Evolutionary conservation across 2,113 vertebrate species (phyloP).

Genomic region (Spilogale gracilis): DNA sequence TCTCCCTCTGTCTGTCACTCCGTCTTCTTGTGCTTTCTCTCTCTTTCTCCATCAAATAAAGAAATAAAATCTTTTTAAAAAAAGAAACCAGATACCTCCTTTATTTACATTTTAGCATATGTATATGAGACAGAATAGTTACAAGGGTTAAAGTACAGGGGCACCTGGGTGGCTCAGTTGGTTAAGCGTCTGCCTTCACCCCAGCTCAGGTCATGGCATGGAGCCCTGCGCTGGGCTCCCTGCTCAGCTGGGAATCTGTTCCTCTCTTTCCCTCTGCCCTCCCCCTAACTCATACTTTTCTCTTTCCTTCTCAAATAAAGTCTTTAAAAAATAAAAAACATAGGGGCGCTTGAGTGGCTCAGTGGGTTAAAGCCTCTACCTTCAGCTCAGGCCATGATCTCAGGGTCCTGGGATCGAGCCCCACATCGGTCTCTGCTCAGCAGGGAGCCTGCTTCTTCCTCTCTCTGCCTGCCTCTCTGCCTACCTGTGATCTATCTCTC

Average conservation of each 20-base stretch:
- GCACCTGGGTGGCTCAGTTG: background rate
- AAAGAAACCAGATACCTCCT: background rate
- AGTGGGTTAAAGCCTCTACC: background rate
- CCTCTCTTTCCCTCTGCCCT: too few relatives aligned
- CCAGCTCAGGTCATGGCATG: background rate
- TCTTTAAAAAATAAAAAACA: too few relatives aligned
- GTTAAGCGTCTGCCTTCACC: background rate
- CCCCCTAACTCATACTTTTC: too few relatives aligned
- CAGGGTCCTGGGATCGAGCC: background rate
- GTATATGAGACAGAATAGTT: background rate
- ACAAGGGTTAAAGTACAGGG: background rate
- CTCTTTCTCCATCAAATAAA: too few relatives aligned
- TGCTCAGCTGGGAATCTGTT: too few relatives aligned
- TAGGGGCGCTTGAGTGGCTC: background rate
- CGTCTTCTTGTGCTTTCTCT: too few relatives aligned
- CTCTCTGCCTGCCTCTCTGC: background rate
- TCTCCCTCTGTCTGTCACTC: too few relatives aligned
- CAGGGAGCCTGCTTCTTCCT: background rate
- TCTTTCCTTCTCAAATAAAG: too few relatives aligned
- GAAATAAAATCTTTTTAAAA: too few relatives aligned
- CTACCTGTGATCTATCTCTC: background rate
- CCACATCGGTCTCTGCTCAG: background rate
- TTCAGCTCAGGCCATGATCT: background rate
- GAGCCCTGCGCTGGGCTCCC: too few relatives aligned
- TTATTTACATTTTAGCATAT: background rate